Evolutionary conservation across 1,140 invertebrate species (phyloP), one percentile per base, ranked within the genome.

Genomic region (Drosophila neocordata): DNA sequence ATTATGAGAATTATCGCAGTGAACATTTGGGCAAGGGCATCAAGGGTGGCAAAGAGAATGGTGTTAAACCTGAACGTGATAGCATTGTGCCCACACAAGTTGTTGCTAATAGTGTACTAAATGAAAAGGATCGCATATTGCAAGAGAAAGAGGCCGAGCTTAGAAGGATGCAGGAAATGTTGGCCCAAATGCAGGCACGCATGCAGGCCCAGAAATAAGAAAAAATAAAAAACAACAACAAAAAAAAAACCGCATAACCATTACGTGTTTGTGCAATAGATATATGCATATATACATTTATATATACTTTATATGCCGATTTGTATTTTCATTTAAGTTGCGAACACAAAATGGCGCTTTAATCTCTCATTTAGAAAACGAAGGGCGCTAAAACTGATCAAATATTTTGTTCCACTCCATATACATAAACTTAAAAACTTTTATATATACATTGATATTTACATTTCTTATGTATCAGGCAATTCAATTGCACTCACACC

Each of bases 1-100:
- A 99, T 92, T 99, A 99, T 92, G 98, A 99, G 93, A 99, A 99
- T 92, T 99, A 98, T 91, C 94, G 98, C 61, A 96, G 96, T 13
- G 96, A 98, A 90, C 94, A 96, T 81, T 92, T 97, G 65, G 96
- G 96, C 13, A 96, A 96, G 92, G 96, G 95, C 69, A 95, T 95
- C 22, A 95, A 95, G 65, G 64, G 41, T 48, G 41, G 72, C 56
- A 91, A 91, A 55, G 89, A 91, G 62, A 91, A 91, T 52, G 90
- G 90, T 22, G 71, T 88, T 0, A 91, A 91, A 56, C 15, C 53
- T 11, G 90, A 91, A 4, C 80, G 87, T 27, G 90, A 91, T 6
- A 82, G 58, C 8, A 65, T 66, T 6, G 78, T 72, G 2, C 57
- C 69, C 24, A 63, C 55, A 1, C 80, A 84, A 53, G 77, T 59